These are phyloP conservation scores for Octomys mimax DNA, from an alignment of 2,797 vertebrate species.

Conservation along the genomic window DNA sequence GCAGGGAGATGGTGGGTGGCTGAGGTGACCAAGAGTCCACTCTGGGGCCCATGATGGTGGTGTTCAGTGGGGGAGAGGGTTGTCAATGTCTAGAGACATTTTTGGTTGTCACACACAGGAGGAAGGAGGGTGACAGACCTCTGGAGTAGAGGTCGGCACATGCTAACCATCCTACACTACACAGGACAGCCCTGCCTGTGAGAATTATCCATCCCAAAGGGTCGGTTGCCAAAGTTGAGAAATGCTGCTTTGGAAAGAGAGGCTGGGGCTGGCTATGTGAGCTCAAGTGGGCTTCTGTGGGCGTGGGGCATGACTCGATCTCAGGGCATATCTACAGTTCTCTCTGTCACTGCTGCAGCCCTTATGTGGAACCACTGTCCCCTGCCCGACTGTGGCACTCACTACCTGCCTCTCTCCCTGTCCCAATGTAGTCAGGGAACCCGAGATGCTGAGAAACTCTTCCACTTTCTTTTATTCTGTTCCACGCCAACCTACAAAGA, in stretches of 20 bases:
- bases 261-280: not conserved
- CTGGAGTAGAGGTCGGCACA: not conserved
- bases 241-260: not conserved
- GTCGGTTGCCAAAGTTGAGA: not conserved
- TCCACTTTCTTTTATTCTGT: conserved; percentile 19
- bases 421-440: not conserved
- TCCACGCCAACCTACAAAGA: not conserved
- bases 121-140: not conserved
- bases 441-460: not conserved
- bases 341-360: not conserved
- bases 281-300: not conserved
- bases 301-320: not conserved
- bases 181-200: not conserved
- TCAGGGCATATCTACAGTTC: not conserved
- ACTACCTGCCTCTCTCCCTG: too few species aligned
- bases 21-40: rapidly evolving
- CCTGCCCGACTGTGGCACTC: not conserved
- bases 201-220: not conserved
- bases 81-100: not conserved
- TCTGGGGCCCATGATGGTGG: not conserved
- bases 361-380: not conserved
- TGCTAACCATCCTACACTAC: not conserved
- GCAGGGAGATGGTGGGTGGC: not conserved
- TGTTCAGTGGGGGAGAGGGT: not conserved
- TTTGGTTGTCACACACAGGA: not conserved